Evolutionary conservation across 2,888 invertebrate genomes (phyloP).

Genomic region (Trisateles emortualis): DNA sequence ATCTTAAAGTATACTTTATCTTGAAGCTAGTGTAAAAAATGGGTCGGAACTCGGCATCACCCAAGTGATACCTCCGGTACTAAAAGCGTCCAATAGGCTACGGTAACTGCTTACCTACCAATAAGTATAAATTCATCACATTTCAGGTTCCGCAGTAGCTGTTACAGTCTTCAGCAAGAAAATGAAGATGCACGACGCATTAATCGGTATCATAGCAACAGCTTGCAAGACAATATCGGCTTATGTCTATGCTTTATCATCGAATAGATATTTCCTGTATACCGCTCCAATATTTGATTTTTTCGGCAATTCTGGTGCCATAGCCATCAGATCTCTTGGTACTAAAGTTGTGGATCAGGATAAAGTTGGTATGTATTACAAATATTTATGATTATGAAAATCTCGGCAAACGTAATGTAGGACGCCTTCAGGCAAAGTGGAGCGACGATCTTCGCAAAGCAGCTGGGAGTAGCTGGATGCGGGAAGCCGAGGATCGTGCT

Average conservation of each 20-base stretch:
- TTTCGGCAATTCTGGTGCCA: constrained; percentile 83
- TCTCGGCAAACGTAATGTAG: no score
- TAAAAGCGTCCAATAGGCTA: no score
- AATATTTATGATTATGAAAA: no score
- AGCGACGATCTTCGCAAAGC: no score
- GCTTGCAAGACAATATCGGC: constrained; percentile 72
- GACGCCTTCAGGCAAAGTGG: no score
- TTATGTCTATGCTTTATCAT: constrained; percentile 78
- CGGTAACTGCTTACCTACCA: no score
- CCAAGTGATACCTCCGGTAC: no score
- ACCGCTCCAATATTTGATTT: constrained; percentile 79
- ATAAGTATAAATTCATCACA: neutral
- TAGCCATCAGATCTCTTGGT: constrained; percentile 85
- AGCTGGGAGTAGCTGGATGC: no score
- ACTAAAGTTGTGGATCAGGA: constrained; percentile 85
- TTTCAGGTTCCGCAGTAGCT: constrained; percentile 78
- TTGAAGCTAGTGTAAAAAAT: no score
- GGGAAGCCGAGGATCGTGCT: no score
- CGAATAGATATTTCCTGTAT: constrained; percentile 74
- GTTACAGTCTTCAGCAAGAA: constrained; percentile 77
- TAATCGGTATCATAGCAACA: constrained; percentile 80
- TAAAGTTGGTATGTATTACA: constrained; percentile 73
- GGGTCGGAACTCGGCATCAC: no score
- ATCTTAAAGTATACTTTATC: no score
- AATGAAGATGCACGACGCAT: constrained; percentile 78